Evolutionary conservation across 2,797 vertebrate genomes (phyloP).

Genomic region (Cygnus olor): DNA sequence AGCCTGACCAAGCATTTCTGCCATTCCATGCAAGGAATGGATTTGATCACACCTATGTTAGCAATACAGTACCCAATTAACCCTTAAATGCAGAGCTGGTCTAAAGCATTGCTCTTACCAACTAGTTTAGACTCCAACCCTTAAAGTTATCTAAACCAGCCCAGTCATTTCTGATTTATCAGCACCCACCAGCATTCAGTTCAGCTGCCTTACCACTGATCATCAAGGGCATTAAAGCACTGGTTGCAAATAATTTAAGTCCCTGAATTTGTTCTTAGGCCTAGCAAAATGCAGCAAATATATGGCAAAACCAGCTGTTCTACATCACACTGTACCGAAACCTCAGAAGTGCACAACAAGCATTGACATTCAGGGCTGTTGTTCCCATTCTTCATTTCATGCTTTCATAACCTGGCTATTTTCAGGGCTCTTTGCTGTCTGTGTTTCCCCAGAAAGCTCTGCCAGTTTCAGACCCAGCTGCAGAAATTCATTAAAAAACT

Average conservation of each 20-base stretch:
- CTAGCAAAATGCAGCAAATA: not conserved
- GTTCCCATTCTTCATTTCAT: not conserved
- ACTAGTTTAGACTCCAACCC: slow-evolving; percentile 9
- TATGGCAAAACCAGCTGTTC: not conserved
- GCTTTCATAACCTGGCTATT: slow-evolving; percentile 55
- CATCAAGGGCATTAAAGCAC: slow-evolving; percentile 34
- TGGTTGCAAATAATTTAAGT: not conserved
- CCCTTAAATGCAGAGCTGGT: not conserved
- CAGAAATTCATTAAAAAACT: slow-evolving; percentile 57
- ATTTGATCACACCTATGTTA: slow-evolving; percentile 28
- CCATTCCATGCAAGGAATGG: not conserved
- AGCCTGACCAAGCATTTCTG: slow-evolving; percentile 28
- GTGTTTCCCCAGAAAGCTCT: slow-evolving; percentile 17
- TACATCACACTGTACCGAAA: not conserved
- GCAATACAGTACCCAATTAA: slow-evolving; percentile 27
- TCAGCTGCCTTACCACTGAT: not conserved
- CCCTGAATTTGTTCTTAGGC: slow-evolving; percentile 19
- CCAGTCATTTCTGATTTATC: slow-evolving; percentile 19
- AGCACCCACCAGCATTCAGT: not conserved
- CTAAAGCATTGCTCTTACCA: slow-evolving; percentile 25
- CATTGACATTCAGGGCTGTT: not conserved
- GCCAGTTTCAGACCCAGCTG: slow-evolving; percentile 39
- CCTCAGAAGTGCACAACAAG: not conserved
- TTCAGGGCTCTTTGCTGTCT: slow-evolving; percentile 38
- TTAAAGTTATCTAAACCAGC: slow-evolving; percentile 48